These are phyloP conservation scores for Trachops cirrhosus DNA, from an alignment of 2,797 vertebrate genomes.

Conservation along the genomic window DNA sequence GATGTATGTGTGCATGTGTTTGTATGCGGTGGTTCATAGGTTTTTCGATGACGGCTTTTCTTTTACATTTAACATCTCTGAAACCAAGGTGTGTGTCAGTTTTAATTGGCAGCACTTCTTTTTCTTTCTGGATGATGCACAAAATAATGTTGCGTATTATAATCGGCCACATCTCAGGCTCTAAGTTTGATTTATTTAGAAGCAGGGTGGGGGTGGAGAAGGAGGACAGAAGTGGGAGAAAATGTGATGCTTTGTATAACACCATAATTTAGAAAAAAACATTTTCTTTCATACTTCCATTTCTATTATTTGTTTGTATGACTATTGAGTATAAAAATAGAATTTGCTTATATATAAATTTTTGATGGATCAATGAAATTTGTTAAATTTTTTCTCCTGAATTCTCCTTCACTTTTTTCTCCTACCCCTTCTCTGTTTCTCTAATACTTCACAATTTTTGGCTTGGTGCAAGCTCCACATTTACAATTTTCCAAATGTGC, in stretches of 20 bases:
- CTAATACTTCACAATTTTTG: neutral
- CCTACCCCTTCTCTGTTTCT: neutral
- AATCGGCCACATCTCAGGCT: neutral
- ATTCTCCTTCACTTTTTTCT: neutral
- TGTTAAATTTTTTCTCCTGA: neutral
- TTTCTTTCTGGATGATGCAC: neutral
- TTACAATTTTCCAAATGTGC: neutral
- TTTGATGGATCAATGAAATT: neutral
- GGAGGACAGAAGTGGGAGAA: neutral
- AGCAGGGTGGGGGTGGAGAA: neutral
- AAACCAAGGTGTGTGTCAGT: slow-evolving; percentile 19
- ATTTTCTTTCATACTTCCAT: neutral
- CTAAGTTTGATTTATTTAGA: slow-evolving; percentile 45
- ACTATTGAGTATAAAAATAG: neutral
- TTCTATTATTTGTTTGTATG: neutral
- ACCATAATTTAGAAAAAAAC: neutral
- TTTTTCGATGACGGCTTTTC: neutral
- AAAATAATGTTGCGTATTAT: neutral
- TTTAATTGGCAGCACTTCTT: slow-evolving; percentile 32
- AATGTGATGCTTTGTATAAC: neutral
- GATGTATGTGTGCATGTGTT: neutral
- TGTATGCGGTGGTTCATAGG: neutral
- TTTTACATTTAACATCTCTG: slow-evolving; percentile 6
- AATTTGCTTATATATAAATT: neutral
- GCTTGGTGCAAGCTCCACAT: neutral